Evolutionary conservation across 92 coral and sea anemone species (phyloP).

Genomic region (Epizoanthus ramosus): DNA sequence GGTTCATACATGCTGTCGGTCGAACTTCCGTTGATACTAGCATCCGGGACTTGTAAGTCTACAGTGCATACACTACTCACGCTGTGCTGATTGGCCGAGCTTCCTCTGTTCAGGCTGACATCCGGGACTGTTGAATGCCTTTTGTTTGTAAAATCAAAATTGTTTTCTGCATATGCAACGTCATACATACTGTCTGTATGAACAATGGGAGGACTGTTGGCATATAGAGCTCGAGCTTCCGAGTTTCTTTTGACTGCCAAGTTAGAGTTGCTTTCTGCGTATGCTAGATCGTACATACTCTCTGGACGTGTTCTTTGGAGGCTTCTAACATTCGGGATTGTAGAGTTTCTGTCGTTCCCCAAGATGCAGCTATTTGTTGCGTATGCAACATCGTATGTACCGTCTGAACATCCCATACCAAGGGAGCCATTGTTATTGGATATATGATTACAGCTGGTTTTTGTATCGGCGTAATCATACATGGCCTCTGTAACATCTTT

Average conservation of each 20-base stretch:
- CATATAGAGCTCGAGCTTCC: background rate
- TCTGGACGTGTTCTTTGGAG: background rate
- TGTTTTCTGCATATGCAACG: constrained; percentile 14
- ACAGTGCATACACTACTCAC: no score
- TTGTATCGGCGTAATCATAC: background rate
- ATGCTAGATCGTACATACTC: constrained; percentile 13
- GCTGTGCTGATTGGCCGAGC: no score
- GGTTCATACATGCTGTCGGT: constrained; percentile 23
- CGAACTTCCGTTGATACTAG: background rate
- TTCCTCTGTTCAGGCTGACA: background rate
- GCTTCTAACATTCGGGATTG: background rate
- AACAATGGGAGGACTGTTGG: background rate
- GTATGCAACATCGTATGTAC: constrained; percentile 6
- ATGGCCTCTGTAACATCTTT: background rate
- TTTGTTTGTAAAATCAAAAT: background rate
- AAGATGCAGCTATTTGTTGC: constrained; percentile 3
- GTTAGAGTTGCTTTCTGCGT: constrained; percentile 7
- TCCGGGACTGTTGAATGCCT: background rate
- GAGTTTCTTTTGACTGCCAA: background rate
- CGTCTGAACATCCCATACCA: background rate
- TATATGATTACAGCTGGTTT: background rate
- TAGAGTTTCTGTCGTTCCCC: background rate
- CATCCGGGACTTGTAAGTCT: no score
- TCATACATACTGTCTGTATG: constrained; percentile 14
- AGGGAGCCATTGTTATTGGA: background rate